A percentile compares a stretch with the other conserved stretches of the same genome.
These are phyloP conservation scores for Mesocentrotus franciscanus DNA, from an alignment of 53 echinoderm and acorn worm genomes.

Conservation along the genomic window DNA sequence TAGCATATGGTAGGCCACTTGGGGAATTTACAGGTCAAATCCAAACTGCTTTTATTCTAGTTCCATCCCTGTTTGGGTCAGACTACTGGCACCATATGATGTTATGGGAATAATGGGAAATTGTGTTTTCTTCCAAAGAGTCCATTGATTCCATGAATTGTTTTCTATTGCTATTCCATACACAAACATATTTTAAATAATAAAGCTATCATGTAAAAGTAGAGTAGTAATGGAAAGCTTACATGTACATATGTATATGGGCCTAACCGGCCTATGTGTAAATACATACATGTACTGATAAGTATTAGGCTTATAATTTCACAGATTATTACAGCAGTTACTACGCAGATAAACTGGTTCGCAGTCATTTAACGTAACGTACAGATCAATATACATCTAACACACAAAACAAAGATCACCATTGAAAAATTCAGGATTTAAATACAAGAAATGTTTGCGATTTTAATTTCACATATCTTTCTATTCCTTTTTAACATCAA, in stretches of 20 bases:
- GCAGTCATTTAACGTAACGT: no score
- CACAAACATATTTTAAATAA: no score
- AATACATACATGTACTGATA: no score
- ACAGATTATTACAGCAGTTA: no score
- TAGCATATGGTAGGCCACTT: constrained; percentile 36
- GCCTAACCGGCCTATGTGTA: no score
- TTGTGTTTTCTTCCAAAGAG: not conserved
- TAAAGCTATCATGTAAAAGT: not conserved
- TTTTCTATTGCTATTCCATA: not conserved
- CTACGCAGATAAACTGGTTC: no score
- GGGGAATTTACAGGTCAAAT: constrained; percentile 59
- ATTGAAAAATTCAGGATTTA: not conserved
- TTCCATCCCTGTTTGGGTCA: not conserved
- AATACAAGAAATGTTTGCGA: constrained; percentile 68
- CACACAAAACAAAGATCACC: not conserved
- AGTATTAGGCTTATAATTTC: no score
- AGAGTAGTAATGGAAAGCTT: not conserved
- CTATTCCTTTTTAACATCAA: constrained; percentile 55
- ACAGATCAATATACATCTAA: not conserved
- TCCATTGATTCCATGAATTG: not conserved
- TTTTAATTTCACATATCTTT: constrained; percentile 63
- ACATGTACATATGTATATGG: not conserved
- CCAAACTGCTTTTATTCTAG: constrained; percentile 8
- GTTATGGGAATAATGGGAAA: not conserved
- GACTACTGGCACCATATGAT: not conserved